Evolutionary conservation across 2,797 vertebrate genomes (phyloP), one percentile per base, ranked within the genome.

Genomic region (Neomorphus geoffroyi): DNA sequence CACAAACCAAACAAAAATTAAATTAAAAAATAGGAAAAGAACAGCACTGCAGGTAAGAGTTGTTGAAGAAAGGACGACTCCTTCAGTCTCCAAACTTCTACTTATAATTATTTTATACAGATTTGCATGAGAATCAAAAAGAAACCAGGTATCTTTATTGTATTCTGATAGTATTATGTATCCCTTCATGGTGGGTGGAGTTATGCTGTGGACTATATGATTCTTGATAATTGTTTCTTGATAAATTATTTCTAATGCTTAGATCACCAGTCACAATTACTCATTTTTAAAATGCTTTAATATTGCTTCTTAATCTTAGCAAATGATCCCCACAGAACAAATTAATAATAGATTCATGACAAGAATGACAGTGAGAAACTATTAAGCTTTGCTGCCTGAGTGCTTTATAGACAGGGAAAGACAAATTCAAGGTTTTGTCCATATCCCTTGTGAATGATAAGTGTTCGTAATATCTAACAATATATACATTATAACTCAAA

Each of bases 21-120:
- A 48, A 48, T 23, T 22, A 46, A 46, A 23, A 50, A 72, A 23
- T 56, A 30, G 28, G 3, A 6, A 24, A 41, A 37, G 18, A 53
- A 18, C 16, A 64, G 0, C 14, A 65, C 13, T 19, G 4, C 30
- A 69, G 0, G 0, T 45, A 35, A 64, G 4, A 62, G 10, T 53
- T 66, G 8, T 21, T 81, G 11, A 72, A 30, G 46, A 82, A 80
- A 56, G 7, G 15, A 61, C n/a, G 18, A 11, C 27, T 56, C 22
- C 22, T 75, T 37, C 3, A 6, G 61, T 70, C 45, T 79, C 27
- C 30, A 88, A 75, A n/a, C 4, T 50, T 24, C 14, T 18, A 28
- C 75, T 84, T 66, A 46, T 43, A 32, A 30, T 77, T 64, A 35
- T 73, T 58, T 74, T 4, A 14, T 18, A 16, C 32, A 57, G 15